Conservation (phyloP, 2,113 vertebrate genomes). For the Clarias batrachus region DNA sequence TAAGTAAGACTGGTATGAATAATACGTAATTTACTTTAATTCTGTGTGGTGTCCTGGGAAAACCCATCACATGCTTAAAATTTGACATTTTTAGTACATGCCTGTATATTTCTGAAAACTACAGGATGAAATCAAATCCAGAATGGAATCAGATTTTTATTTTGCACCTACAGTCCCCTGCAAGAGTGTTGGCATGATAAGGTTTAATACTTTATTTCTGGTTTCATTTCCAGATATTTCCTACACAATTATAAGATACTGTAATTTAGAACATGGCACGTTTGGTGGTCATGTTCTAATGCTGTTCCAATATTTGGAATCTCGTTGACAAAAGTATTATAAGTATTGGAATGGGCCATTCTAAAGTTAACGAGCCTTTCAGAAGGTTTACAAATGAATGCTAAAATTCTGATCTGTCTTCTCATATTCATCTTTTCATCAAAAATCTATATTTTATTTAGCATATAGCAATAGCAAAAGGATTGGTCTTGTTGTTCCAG, state of each 20-base stretch:
- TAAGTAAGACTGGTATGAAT: slow-evolving; percentile 12
- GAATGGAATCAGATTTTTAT: neutral
- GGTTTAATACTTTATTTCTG: neutral
- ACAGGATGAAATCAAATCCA: neutral
- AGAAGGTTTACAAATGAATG: neutral
- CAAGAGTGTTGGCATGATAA: neutral
- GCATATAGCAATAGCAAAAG: neutral
- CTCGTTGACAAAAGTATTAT: neutral
- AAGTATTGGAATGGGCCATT: neutral
- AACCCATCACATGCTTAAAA: neutral
- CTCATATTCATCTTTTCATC: neutral
- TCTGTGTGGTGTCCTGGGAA: neutral
- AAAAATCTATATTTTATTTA: neutral
- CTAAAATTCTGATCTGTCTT: neutral
- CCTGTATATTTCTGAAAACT: neutral
- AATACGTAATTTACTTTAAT: neutral
- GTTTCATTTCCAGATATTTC: neutral
- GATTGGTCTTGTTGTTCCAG: neutral
- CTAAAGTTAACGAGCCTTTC: neutral
- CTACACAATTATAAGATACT: neutral
- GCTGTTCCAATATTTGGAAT: too few relatives aligned
- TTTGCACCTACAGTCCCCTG: neutral
- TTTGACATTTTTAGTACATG: neutral
- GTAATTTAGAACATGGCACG: neutral
- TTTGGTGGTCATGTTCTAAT: neutral